phyloP scores from a whole-genome alignment of 1,140 invertebrate species.

The Lasaia peninsularis region DNA sequence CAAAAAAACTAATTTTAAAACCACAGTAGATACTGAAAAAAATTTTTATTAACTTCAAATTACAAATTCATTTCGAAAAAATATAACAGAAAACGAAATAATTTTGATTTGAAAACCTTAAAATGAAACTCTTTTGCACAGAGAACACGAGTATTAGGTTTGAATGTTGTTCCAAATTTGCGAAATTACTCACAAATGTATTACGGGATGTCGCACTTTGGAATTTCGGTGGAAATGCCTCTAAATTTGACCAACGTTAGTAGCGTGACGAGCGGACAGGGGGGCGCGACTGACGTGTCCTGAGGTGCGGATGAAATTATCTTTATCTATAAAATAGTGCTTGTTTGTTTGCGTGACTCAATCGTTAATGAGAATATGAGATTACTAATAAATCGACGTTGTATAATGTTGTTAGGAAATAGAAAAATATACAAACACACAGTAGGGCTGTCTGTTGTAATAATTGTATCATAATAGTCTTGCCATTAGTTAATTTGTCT shows the following conservation, averaged over 20 bases:
- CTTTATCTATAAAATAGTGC: conserved; percentile 14
- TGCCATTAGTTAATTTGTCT: too few species aligned
- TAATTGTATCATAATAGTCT: not conserved
- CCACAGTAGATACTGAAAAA: too few species aligned
- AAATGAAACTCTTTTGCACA: too few species aligned
- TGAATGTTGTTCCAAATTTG: not conserved
- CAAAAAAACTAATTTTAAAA: too few species aligned
- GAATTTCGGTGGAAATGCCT: not conserved
- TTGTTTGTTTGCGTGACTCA: conserved; percentile 16
- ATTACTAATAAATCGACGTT: conserved; percentile 6
- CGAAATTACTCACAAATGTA: not conserved
- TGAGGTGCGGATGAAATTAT: conserved; percentile 17
- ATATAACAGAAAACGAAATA: too few species aligned
- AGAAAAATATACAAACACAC: not conserved
- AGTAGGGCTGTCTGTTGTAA: not conserved
- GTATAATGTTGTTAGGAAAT: not conserved
- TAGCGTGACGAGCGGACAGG: conserved; percentile 10
- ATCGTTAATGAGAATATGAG: conserved; percentile 11
- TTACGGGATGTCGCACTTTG: not conserved
- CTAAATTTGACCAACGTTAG: not conserved
- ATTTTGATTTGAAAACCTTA: too few species aligned
- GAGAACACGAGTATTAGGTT: not conserved
- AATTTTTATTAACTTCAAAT: too few species aligned
- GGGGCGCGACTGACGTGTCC: conserved; percentile 18
- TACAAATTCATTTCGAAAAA: too few species aligned